Evolutionary conservation across 2,113 vertebrate genomes (phyloP).

Genomic region (Mystacornis crossleyi): DNA sequence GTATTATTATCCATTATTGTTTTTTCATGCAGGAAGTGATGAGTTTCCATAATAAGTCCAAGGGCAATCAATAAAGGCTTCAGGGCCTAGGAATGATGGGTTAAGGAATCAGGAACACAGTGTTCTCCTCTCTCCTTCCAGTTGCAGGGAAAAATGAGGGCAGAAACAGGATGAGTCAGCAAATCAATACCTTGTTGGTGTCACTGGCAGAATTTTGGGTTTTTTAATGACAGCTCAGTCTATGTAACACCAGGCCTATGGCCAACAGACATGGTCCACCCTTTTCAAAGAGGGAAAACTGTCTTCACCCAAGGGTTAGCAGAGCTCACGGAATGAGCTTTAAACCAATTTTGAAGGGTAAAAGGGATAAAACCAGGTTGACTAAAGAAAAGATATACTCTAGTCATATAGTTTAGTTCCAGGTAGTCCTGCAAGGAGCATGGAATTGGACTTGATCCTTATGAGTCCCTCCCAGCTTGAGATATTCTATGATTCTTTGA

Average conservation of each 20-base stretch:
- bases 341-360: neutral
- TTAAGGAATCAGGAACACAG: neutral
- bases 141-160: neutral
- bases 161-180: neutral
- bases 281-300: neutral
- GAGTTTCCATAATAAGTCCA: neutral
- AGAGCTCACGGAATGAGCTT: neutral
- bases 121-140: neutral
- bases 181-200: neutral
- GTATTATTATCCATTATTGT: neutral
- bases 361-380: neutral
- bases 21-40: neutral
- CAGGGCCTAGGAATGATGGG: too few species aligned
- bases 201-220: neutral
- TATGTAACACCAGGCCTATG: neutral
- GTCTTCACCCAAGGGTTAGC: neutral
- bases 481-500: neutral
- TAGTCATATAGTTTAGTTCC: neutral
- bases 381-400: neutral
- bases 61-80: neutral
- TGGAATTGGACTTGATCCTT: neutral
- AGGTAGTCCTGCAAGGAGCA: neutral
- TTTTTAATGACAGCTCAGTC: neutral
- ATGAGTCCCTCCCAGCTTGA: neutral
- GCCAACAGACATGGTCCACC: rapidly evolving